A percentile compares a stretch with the other conserved stretches of the same genome.
Evolutionary conservation across 2,797 vertebrate genomes (phyloP).

Genomic region (Enteromius viviparus): DNA sequence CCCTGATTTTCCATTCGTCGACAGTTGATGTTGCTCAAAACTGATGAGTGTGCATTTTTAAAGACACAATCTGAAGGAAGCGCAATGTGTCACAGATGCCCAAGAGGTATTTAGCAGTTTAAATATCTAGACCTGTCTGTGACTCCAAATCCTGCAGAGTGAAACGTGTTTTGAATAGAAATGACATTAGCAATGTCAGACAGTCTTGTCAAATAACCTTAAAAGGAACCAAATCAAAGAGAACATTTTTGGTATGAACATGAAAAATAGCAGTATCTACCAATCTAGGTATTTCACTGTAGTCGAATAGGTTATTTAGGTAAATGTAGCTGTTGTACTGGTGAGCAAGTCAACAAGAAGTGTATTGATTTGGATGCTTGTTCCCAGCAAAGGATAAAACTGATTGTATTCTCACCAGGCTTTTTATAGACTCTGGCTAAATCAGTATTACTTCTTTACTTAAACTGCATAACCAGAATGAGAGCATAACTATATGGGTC

Average conservation of each 20-base stretch:
- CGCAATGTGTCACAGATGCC: background rate
- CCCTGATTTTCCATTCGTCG: background rate
- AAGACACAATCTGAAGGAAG: background rate
- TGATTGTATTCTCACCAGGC: background rate
- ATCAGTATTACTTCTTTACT: background rate
- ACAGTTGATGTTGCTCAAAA: background rate
- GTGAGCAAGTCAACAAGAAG: background rate
- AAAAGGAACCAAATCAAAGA: background rate
- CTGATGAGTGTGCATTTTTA: background rate
- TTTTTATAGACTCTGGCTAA: background rate
- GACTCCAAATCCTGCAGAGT: background rate
- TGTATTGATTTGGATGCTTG: background rate
- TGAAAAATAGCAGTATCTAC: background rate
- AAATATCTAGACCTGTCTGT: background rate
- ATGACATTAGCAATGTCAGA: background rate
- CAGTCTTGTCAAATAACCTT: background rate
- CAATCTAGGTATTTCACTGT: background rate
- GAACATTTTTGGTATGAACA: conserved; percentile 8
- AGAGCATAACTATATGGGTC: background rate
- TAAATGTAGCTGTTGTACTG: background rate
- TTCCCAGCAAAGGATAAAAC: background rate
- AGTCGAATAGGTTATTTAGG: background rate
- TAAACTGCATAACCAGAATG: background rate
- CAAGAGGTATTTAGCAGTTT: background rate
- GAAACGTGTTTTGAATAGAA: background rate